phyloP scores from a whole-genome alignment of 2,113 vertebrate genomes.

The Variabilichromis moorii region DNA sequence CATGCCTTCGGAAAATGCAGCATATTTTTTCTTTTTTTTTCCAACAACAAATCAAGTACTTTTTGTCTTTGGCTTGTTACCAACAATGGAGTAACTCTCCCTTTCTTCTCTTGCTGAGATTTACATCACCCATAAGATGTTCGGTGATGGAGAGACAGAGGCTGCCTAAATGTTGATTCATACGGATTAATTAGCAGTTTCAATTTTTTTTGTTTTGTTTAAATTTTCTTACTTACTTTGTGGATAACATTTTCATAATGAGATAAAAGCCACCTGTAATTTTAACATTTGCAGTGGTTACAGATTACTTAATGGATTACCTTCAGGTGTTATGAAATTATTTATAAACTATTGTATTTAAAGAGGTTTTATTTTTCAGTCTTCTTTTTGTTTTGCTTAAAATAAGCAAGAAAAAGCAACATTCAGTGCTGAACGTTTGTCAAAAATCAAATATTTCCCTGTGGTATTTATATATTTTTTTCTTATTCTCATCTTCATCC shows the following conservation, averaged over 20 bases:
- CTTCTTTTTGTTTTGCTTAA: background rate
- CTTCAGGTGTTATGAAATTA: background rate
- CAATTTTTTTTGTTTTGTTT: background rate
- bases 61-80: background rate
- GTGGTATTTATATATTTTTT: background rate
- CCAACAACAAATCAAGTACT: slow-evolving; percentile 29
- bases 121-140: slow-evolving; percentile 44
- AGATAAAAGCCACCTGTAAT: background rate
- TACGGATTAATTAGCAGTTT: background rate
- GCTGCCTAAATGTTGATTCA: background rate
- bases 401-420: background rate
- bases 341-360: background rate
- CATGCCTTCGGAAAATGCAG: slow-evolving; percentile 15
- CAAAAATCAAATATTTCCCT: background rate
- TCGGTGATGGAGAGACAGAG: background rate
- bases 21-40: background rate
- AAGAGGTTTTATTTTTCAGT: background rate
- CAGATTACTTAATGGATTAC: background rate
- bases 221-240: background rate
- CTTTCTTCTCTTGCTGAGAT: slow-evolving; percentile 42
- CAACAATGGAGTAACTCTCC: slow-evolving; percentile 19
- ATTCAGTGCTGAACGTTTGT: background rate
- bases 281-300: background rate
- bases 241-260: background rate
- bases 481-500: background rate